Base-by-base conservation (phyloP, 2,797 vertebrate genomes). In the Hozukius guyotensis region DNA sequence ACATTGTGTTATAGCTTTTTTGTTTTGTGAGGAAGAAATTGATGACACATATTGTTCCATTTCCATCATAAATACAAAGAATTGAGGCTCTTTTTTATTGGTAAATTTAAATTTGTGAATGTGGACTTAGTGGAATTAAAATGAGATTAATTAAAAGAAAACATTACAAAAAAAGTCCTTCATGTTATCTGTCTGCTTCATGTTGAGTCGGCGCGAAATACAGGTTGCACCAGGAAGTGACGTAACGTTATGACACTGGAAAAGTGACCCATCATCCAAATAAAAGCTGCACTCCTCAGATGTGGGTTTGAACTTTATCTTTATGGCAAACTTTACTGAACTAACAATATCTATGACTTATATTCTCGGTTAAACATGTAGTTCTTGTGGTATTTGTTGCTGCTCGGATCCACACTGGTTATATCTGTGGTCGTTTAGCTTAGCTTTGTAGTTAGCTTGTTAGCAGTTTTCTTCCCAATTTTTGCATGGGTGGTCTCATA, bases 221-320 rank as follows among this genome's bases (percentile, higher is more conserved):
- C 12, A 6, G 42, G 75, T 1, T 11, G 89, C 6, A 93, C 82
- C 86, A 55, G 94, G 95, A 95, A 89, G 78, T 93, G 88, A 89
- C 5, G 88, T 80, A 12, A 36, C 27, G 11, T 38, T 32, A 4
- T 53, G 6, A 11, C 32, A 24, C 22, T 78, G 20, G 16, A 62
- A 72, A 85, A 89, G 93, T 94, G 94, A 92, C 94, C 92, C 62
- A 90, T 93, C 93, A 94, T 94, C 93, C 93, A 90, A 94, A 94
- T 81, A 77, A 91, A 85, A 93, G 91, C 77, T 80, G 63, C 82
- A 32, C 12, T 25, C 14, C 3, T 27, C 32, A 38, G 20, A 57
- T 69, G 10, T 22, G 49, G n/a, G 46, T 89, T 60, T 60, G 22
- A 6, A 36, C 3, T 8, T 6, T 13, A 4, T 56, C 3, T 57